Evolutionary conservation across 2,113 vertebrate species (phyloP).

Genomic region (Pollachius pollachius): DNA sequence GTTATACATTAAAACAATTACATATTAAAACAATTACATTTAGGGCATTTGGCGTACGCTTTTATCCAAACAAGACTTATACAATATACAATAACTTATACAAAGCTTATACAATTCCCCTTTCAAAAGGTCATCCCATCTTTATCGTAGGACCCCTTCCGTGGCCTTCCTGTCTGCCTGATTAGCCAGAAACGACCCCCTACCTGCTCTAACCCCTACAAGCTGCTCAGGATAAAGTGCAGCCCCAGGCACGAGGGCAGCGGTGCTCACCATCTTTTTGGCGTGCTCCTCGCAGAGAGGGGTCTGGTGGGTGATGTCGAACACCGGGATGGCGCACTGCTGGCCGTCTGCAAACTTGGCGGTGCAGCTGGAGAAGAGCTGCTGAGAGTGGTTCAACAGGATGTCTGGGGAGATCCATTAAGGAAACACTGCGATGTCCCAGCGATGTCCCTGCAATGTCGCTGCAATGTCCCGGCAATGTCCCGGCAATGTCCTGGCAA

Average conservation of each 20-base stretch:
- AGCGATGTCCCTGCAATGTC: background rate
- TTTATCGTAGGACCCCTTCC: no score
- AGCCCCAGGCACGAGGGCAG: no score
- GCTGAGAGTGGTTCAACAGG: slow-evolving; percentile 94
- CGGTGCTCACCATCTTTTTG: slow-evolving; percentile 94
- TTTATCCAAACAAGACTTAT: no score
- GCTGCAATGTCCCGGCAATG: background rate
- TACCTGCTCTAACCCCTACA: no score
- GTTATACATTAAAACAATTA: no score
- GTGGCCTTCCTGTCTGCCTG: background rate
- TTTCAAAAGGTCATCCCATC: no score
- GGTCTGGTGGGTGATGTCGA: slow-evolving; percentile 98
- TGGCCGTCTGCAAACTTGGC: slow-evolving; percentile 98
- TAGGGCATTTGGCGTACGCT: no score
- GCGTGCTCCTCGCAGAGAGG: slow-evolving; percentile 98
- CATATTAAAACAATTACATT: no score
- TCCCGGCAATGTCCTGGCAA: background rate
- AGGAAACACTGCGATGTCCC: slow-evolving; percentile 56
- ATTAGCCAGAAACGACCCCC: no score
- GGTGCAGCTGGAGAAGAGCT: slow-evolving; percentile 98
- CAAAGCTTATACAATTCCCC: no score
- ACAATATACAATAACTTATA: no score
- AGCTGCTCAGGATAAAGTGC: no score
- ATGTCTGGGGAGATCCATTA: slow-evolving; percentile 85
- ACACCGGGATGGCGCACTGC: slow-evolving; percentile 96